phyloP scores from a whole-genome alignment of 2,113 vertebrate genomes.

The Isichthys henryi region DNA sequence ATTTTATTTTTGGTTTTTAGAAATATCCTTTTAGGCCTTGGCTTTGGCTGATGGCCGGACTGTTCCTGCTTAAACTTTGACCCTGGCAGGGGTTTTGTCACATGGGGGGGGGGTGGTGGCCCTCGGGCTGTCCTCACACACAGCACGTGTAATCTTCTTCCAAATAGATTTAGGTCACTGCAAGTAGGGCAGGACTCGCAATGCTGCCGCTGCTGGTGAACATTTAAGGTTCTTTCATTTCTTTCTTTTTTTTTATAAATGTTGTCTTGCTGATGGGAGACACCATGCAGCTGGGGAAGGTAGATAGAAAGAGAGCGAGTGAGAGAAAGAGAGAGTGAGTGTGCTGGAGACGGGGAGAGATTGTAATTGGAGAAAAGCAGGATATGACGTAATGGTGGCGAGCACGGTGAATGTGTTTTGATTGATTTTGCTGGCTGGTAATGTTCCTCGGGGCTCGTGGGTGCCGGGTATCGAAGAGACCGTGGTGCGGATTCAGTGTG shows the following conservation, averaged over 20 bases:
- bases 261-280: neutral
- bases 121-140: neutral
- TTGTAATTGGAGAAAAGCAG: neutral
- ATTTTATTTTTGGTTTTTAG: neutral
- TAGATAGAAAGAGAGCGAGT: neutral
- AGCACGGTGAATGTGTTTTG: slow-evolving; percentile 8
- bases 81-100: neutral
- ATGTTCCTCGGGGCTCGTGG: neutral
- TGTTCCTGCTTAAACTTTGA: neutral
- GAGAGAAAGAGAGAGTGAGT: neutral
- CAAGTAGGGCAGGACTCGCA: slow-evolving; percentile 6
- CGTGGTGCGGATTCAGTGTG: neutral
- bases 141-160: slow-evolving; percentile 4
- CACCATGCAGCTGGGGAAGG: neutral
- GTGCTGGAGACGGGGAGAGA: neutral
- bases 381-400: neutral
- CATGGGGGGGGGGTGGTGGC: neutral
- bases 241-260: neutral
- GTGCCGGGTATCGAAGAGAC: neutral
- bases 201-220: neutral
- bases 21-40: neutral
- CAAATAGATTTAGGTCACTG: slow-evolving; percentile 19
- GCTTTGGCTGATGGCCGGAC: neutral
- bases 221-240: neutral
- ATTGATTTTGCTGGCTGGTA: slow-evolving; percentile 3